phyloP scores from a whole-genome alignment of 2,888 invertebrate species.

The Cheilosia impressa region DNA sequence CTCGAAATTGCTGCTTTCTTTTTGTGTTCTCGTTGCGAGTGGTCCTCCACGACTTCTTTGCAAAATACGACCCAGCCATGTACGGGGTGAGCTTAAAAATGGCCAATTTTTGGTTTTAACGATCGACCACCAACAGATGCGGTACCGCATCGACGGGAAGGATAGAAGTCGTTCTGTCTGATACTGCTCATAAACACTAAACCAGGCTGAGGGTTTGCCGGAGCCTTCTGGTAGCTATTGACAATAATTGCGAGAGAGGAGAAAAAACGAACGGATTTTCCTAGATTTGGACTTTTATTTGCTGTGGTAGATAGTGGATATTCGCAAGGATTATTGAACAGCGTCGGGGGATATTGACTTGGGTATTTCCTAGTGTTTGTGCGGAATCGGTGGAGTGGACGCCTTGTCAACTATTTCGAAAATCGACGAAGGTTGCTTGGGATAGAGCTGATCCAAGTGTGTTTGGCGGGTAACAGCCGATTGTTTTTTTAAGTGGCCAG shows the following conservation, averaged over 20 bases:
- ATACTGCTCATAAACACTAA: constrained; percentile 34
- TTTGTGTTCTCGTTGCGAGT: constrained; percentile 30
- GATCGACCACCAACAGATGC: constrained; percentile 72
- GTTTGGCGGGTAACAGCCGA: too few species aligned
- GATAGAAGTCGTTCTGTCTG: constrained; percentile 32
- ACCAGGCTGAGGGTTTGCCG: neutral
- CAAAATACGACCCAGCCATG: constrained; percentile 47
- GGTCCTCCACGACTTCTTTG: constrained; percentile 18
- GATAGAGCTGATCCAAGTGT: too few species aligned
- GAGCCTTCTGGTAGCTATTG: neutral
- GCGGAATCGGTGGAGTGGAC: too few species aligned
- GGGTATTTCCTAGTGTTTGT: too few species aligned
- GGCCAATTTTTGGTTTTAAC: constrained; percentile 73
- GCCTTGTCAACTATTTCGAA: too few species aligned
- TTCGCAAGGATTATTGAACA: neutral
- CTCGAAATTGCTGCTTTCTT: constrained; percentile 51
- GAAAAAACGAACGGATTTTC: neutral
- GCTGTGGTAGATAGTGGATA: neutral
- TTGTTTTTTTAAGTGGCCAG: too few species aligned
- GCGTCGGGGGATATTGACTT: too few species aligned
- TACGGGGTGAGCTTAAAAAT: constrained; percentile 65
- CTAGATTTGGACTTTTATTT: neutral
- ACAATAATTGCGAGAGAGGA: neutral
- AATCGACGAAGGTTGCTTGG: too few species aligned
- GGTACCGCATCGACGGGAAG: constrained; percentile 19